These are phyloP conservation scores for Drosophila affinis DNA, from an alignment of 2,888 invertebrate species.

Conservation along the genomic window DNA sequence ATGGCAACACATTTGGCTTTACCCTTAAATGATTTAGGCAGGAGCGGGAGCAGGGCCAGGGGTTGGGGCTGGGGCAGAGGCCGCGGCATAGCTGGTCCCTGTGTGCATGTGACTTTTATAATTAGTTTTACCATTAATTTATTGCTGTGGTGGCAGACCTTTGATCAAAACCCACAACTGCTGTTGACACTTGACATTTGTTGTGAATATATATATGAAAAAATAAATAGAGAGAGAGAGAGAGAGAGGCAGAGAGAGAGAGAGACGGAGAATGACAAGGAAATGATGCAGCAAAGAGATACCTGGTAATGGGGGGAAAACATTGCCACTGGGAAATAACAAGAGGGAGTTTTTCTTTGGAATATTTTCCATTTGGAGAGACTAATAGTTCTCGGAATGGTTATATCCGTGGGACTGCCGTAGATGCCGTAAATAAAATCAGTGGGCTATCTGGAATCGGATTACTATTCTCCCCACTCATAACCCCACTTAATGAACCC, in stretches of 20 bases:
- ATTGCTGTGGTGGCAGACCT: slow-evolving; percentile 26
- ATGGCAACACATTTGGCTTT: slow-evolving; percentile 38
- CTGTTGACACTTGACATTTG: slow-evolving; percentile 34
- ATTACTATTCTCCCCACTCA: neutral
- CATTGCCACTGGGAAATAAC: neutral
- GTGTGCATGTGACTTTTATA: slow-evolving; percentile 25
- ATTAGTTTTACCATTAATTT: slow-evolving; percentile 40
- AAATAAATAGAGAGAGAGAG: neutral
- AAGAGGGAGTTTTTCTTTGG: too few relatives aligned
- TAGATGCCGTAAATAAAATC: neutral
- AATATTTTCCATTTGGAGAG: too few relatives aligned
- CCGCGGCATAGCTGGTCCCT: neutral
- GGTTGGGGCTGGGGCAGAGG: neutral
- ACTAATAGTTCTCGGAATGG: too few relatives aligned
- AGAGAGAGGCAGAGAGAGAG: neutral
- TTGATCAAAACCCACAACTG: slow-evolving; percentile 33
- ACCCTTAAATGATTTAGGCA: slow-evolving; percentile 28
- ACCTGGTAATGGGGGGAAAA: neutral
- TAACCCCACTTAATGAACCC: slow-evolving; percentile 12
- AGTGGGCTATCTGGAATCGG: neutral
- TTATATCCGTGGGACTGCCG: too few relatives aligned
- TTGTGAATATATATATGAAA: neutral
- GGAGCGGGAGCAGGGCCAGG: neutral
- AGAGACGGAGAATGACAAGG: neutral
- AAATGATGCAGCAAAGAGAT: neutral